phyloP scores from a whole-genome alignment of 2,113 vertebrate species.

The Poeciliopsis retropinna region DNA sequence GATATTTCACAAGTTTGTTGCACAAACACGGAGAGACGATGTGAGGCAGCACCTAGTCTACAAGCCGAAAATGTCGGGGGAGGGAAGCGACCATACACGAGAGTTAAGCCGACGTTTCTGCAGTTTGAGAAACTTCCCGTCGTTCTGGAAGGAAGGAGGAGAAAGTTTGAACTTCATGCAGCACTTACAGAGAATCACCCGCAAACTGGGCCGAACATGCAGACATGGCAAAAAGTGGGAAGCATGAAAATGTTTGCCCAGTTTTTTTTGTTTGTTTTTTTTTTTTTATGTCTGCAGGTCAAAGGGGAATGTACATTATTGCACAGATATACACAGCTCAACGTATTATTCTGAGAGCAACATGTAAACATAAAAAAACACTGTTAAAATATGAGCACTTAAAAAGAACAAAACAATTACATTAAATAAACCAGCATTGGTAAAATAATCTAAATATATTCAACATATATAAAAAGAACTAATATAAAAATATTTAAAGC shows the following conservation, averaged over 20 bases:
- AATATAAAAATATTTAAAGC: not conserved
- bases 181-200: not conserved
- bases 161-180: not conserved
- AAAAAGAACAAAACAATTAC: not conserved
- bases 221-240: not conserved
- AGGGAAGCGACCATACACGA: slow-evolving; percentile 6
- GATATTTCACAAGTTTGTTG: slow-evolving; percentile 32
- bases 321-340: not conserved
- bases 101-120: not conserved
- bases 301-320: not conserved
- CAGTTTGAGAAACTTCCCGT: not conserved
- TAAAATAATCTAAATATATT: slow-evolving; percentile 4
- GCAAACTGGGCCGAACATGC: not conserved
- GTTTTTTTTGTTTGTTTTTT: not conserved
- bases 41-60: slow-evolving; percentile 69
- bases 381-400: not conserved
- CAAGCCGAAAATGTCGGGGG: slow-evolving; percentile 38
- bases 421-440: slow-evolving; percentile 16
- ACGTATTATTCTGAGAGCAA: not conserved
- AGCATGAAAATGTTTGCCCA: not conserved
- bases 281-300: not conserved
- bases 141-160: no score
- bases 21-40: slow-evolving; percentile 59
- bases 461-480: slow-evolving; percentile 23
- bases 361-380: not conserved